Base-by-base conservation (phyloP, 2,113 vertebrate genomes). In the Neolamprologus ventralis region DNA sequence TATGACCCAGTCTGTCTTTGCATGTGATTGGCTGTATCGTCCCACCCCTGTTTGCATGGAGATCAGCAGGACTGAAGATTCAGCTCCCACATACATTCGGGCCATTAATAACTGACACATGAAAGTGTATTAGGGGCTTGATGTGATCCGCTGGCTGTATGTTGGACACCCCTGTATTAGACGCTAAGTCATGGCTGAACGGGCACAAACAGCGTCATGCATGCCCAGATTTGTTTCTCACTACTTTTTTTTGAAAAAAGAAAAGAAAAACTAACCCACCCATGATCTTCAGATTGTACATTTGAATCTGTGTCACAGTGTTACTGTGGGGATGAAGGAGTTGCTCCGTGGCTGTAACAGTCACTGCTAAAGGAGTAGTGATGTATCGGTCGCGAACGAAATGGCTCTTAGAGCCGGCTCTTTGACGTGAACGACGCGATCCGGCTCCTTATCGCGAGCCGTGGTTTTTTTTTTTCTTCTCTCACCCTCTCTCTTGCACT, bases 211-310 rank as follows among this genome's bases (percentile, higher is more conserved):
- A 28, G 54, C 12, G 1, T 57, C 54, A 57, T 57, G 23, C 23
- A 57, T 5, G 3, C 7, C 21, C 54, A 57, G 54, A 57, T 1
- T 26, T 57, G 54, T 57, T 57, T 57, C 54, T 57, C 12, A 57
- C 54, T 57, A 5, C 54, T 55, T 55, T 5, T 54, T 12, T 54
- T 21, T 2, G 0, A 7, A 55, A 55, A 55, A 55, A 23, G 0
- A 7, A 4, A 23, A 2, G n/a, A 2, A 5, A 0, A 6, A 4
- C 0, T 0, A 57, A 54, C 3, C 5, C 12, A 26, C 23, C 12
- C 54, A 57, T 14, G 54, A 28, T 0, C 54, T 28, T 57, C 7
- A 57, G 54, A 57, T 26, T 57, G 54, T 57, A 57, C 54, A 55
- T 55, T 55, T 55, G 21, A 55, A 55, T 55, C 54, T 26, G 54